These are phyloP conservation scores for Elephantulus edwardii DNA, from an alignment of 2,113 vertebrate species.

Conservation along the genomic window DNA sequence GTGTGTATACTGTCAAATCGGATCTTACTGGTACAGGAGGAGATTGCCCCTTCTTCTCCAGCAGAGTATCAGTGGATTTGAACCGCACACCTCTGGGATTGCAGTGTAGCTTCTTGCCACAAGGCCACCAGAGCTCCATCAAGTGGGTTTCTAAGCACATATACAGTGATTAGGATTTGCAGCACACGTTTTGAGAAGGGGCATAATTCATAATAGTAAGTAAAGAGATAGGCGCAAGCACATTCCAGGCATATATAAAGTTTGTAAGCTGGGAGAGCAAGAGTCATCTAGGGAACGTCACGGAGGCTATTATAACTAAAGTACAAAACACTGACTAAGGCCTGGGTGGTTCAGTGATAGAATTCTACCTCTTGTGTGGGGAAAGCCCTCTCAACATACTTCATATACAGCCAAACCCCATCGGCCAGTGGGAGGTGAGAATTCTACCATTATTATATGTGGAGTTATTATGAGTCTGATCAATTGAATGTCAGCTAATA, in stretches of 20 bases:
- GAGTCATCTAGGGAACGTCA: background rate
- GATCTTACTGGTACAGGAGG: no score
- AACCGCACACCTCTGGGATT: no score
- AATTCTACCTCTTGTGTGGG: background rate
- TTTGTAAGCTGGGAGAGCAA: background rate
- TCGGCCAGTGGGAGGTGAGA: no score
- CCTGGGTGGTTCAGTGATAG: background rate
- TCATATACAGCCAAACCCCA: background rate
- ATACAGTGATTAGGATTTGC: no score
- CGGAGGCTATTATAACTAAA: background rate
- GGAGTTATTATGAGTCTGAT: background rate
- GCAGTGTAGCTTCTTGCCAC: no score
- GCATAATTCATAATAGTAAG: no score
- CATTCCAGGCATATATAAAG: background rate
- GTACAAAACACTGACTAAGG: background rate
- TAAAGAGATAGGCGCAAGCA: background rate
- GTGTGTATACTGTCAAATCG: no score
- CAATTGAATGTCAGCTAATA: background rate
- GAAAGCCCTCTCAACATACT: background rate
- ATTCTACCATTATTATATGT: background rate
- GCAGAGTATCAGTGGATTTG: no score
- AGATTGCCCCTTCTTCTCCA: no score
- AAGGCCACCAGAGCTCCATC: no score
- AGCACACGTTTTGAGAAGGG: no score
- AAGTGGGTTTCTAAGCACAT: no score